These are phyloP conservation scores for Andrena cerasifolii DNA, from an alignment of 1,140 invertebrate genomes.

Conservation along the genomic window DNA sequence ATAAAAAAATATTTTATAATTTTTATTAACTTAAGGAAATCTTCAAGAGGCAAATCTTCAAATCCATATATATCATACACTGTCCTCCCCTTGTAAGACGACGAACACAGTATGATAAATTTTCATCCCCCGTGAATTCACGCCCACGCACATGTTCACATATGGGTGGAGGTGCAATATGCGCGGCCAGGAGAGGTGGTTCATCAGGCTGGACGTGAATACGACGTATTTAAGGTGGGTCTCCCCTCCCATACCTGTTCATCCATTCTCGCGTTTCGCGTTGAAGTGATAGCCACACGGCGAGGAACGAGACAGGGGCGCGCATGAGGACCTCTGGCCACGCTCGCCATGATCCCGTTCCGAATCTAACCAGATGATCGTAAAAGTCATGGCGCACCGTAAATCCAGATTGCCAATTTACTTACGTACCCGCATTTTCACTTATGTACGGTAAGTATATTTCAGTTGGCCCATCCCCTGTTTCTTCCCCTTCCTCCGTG, in stretches of 20 bases:
- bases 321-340: background rate
- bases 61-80: too few relatives aligned
- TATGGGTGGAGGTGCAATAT: too few relatives aligned
- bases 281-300: background rate
- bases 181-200: too few relatives aligned
- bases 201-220: conserved; percentile 64
- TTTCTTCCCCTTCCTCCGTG: background rate
- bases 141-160: too few relatives aligned
- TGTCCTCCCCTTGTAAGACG: conserved; percentile 59
- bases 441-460: background rate
- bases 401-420: conserved; percentile 16
- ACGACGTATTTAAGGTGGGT: conserved; percentile 58
- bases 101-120: conserved; percentile 70
- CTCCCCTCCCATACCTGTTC: conserved; percentile 6
- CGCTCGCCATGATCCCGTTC: background rate
- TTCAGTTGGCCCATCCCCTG: background rate
- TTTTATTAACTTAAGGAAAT: too few relatives aligned
- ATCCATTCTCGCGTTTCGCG: too few relatives aligned
- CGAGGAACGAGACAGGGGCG: background rate
- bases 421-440: conserved; percentile 11
- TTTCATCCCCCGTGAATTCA: conserved; percentile 70
- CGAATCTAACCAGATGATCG: background rate
- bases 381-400: conserved; percentile 14
- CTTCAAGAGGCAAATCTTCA: too few relatives aligned
- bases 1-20: too few relatives aligned